Base-by-base conservation (phyloP, 1,140 invertebrate genomes). In the Muscidifurax raptorellus region DNA sequence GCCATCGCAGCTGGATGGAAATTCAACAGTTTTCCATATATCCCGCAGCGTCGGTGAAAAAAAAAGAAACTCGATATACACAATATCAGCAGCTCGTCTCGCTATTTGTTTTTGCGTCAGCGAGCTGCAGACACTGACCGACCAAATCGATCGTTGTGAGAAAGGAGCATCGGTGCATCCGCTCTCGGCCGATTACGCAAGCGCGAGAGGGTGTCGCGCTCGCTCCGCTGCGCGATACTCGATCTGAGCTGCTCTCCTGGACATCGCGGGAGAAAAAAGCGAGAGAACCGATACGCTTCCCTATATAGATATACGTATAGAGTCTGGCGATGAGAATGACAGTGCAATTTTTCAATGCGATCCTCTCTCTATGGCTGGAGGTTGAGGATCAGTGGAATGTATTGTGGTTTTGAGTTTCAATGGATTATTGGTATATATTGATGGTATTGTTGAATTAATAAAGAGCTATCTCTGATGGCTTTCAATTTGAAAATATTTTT, bases 91-190 rank as follows among this genome's bases (percentile, higher is more conserved):
- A 7, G 2, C 18, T 59, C 52, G 22, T 18, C 52, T 59, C 52
- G 52, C 52, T 59, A 59, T 59, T 59, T 59, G 52, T 59, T 69
- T 30, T 82, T 83, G 66, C 84, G 36, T 81, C 72, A 69, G 22
- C 75, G 59, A 69, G 81, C n/a, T n/a, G n/a, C 47, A 80, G 67
- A 44, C 71, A 67, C 40, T 74, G 22, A 32, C 28, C 25, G 28
- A 72, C 81, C 30, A 87, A 47, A 84, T 87, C 71, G 87, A 89
- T 90, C 81, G 85, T 89, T 91, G 90, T 89, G 89, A 88, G 88
- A 90, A 88, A 88, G n/a, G 72, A 77, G 66, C 80, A 12, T 15
- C 15, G 59, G 52, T 66, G 40, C 27, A 67, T 47, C 32, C 36
- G 18, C 25, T n/a, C 25, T 30, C 18, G 10, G 25, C 13, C 28